phyloP scores from a whole-genome alignment of 2,888 invertebrate genomes.

The Neoscelio sp. region DNA sequence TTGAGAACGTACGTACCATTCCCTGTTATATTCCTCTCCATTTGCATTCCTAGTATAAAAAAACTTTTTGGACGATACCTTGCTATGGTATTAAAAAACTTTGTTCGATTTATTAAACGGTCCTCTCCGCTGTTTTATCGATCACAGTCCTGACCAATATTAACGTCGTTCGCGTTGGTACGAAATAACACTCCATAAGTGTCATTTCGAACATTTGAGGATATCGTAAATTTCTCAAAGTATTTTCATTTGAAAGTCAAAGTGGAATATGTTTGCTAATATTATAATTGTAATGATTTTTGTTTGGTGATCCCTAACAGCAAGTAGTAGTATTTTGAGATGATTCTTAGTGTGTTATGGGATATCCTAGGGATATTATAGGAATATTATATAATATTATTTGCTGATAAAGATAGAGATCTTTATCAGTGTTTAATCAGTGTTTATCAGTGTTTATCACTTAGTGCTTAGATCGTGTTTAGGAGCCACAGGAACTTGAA shows the following conservation, averaged over 20 bases:
- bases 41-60: slow-evolving; percentile 20
- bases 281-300: too few species aligned
- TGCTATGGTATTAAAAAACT: slow-evolving; percentile 22
- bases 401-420: too few species aligned
- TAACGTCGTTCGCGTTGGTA: slow-evolving; percentile 27
- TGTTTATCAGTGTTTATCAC: too few species aligned
- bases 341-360: too few species aligned
- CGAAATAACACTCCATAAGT: slow-evolving; percentile 37
- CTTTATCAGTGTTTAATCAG: too few species aligned
- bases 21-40: slow-evolving; percentile 14
- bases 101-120: slow-evolving; percentile 26
- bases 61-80: slow-evolving; percentile 6
- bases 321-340: too few species aligned
- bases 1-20: slow-evolving; percentile 17
- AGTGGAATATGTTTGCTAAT: too few species aligned
- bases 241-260: neutral
- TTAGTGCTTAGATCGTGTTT: too few species aligned
- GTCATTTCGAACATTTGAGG: slow-evolving; percentile 40
- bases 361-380: too few species aligned
- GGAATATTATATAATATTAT: too few species aligned
- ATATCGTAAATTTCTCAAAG: slow-evolving; percentile 20
- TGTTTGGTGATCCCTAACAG: too few species aligned
- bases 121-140: slow-evolving; percentile 25
- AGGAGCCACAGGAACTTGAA: too few species aligned
- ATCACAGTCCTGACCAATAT: slow-evolving; percentile 36